phyloP scores from a whole-genome alignment of 2,113 vertebrate species.

The Chlamydotis undulata region DNA sequence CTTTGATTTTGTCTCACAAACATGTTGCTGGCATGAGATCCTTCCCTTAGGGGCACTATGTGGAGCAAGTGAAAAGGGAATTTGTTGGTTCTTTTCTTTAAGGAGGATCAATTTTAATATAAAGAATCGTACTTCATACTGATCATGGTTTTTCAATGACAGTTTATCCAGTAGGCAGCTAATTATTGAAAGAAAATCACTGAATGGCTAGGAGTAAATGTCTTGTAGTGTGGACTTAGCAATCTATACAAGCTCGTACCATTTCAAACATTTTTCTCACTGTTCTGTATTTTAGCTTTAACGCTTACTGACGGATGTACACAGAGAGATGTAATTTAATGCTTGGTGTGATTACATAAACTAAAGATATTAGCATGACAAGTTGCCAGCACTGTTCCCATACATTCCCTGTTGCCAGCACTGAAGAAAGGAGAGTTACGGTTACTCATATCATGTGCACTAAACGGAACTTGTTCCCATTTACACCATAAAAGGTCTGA shows the following conservation, averaged over 20 bases:
- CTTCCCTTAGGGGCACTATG: not conserved
- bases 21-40: not conserved
- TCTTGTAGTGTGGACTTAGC: not conserved
- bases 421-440: not conserved
- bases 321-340: not conserved
- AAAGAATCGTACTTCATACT: not conserved
- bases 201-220: not conserved
- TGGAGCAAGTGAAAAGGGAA: not conserved
- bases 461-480: not conserved
- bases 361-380: not conserved
- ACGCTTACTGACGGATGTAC: not conserved
- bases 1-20: not conserved
- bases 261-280: not conserved
- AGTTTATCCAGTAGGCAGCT: not conserved
- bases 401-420: not conserved
- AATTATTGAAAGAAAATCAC: not conserved
- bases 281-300: not conserved
- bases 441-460: not conserved
- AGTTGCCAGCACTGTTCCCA: not conserved
- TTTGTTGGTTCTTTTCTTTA: not conserved
- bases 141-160: not conserved
- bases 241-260: accelerated
- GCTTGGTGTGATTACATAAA: not conserved
- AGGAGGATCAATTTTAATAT: not conserved
- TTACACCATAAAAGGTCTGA: not conserved